These are phyloP conservation scores for Nesidiocoris tenuis DNA, from an alignment of 2,888 invertebrate species.

Conservation along the genomic window DNA sequence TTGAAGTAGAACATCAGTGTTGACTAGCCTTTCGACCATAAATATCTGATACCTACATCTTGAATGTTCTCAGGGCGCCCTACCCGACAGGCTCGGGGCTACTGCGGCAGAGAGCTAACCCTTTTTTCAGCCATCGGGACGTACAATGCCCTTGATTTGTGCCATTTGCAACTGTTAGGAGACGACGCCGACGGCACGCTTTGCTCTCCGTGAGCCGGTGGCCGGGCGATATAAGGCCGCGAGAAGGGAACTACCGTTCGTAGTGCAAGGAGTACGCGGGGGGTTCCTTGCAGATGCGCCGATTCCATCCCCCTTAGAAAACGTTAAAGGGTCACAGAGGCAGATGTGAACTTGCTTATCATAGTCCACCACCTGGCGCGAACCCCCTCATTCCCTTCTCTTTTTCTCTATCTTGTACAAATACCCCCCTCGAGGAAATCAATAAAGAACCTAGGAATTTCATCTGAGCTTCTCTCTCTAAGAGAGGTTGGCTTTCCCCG, in stretches of 20 bases:
- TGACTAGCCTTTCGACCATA: too few species aligned
- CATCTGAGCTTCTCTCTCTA: neutral
- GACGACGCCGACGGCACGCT: conserved; percentile 34
- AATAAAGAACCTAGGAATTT: conserved; percentile 39
- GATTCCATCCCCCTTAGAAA: conserved; percentile 41
- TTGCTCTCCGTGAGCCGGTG: conserved; percentile 3
- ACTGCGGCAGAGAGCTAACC: conserved; percentile 15
- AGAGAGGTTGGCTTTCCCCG: neutral
- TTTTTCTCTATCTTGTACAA: conserved; percentile 43
- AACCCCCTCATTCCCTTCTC: conserved; percentile 8
- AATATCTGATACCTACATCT: too few species aligned
- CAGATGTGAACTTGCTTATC: conserved; percentile 45
- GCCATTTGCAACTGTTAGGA: conserved; percentile 39
- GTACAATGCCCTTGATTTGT: conserved; percentile 39
- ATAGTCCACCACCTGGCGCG: conserved; percentile 38
- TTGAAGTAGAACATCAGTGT: too few species aligned
- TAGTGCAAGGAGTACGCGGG: neutral
- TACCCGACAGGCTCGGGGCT: neutral
- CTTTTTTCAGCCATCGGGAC: conserved; percentile 20
- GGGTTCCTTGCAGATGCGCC: conserved; percentile 39
- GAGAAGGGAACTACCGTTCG: neutral
- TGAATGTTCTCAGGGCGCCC: too few species aligned
- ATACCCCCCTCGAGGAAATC: conserved; percentile 35
- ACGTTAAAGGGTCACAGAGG: conserved; percentile 42
- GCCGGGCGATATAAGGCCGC: neutral